phyloP scores from a whole-genome alignment of 2,113 vertebrate species.

The Perca fluviatilis region DNA sequence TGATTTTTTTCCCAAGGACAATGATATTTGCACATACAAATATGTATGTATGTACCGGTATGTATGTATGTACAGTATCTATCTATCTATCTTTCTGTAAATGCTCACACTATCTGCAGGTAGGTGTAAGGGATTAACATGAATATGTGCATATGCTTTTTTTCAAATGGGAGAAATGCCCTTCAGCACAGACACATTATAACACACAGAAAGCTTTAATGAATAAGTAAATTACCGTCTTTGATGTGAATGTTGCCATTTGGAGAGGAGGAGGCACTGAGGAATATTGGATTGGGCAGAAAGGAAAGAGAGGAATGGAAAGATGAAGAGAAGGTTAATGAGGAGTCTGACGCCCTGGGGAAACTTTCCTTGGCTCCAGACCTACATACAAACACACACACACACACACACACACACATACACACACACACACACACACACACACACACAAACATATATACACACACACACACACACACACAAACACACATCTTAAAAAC shows the following conservation, averaged over 20 bases:
- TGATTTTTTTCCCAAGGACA: neutral
- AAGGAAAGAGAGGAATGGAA: constrained; percentile 53
- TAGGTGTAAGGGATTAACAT: neutral
- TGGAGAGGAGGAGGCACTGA: constrained; percentile 14
- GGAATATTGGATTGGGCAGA: constrained; percentile 35
- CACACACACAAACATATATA: constrained; percentile 13
- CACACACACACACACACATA: neutral
- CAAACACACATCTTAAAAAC: constrained; percentile 54
- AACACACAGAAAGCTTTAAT: constrained; percentile 18
- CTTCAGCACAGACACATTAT: constrained; percentile 12
- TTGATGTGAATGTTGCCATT: constrained; percentile 50
- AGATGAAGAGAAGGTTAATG: constrained; percentile 76
- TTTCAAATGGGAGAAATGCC: constrained; percentile 22
- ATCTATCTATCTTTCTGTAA: neutral
- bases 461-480: neutral
- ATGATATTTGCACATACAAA: too few species aligned
- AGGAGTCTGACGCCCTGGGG: constrained; percentile 67
- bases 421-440: neutral
- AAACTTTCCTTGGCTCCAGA: constrained; percentile 72
- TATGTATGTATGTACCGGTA: too few species aligned
- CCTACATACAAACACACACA: constrained; percentile 44
- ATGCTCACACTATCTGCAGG: too few species aligned
- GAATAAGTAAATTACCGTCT: constrained; percentile 33
- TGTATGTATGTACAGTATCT: neutral
- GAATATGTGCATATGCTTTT: neutral